These are phyloP conservation scores for Rhizomys pruinosus DNA, from an alignment of 2,113 vertebrate species.

Conservation along the genomic window DNA sequence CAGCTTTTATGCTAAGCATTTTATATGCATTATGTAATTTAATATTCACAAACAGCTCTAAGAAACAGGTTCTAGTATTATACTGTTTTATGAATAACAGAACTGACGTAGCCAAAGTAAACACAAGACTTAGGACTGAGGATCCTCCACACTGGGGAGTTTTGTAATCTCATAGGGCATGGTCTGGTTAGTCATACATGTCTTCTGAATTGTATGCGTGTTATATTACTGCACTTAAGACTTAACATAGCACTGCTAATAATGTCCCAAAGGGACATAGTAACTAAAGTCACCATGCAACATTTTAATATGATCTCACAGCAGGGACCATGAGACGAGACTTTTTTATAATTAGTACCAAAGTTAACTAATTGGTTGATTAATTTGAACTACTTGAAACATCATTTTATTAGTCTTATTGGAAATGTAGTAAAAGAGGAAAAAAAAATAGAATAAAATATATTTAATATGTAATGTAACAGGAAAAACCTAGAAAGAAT, in stretches of 20 bases:
- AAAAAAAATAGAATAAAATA: slow-evolving; percentile 14
- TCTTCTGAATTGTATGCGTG: not conserved
- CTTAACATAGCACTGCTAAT: slow-evolving; percentile 8
- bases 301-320: slow-evolving; percentile 24
- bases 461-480: not conserved
- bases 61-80: not conserved
- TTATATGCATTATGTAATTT: not conserved
- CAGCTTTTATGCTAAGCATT: not conserved
- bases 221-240: not conserved
- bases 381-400: slow-evolving; percentile 56
- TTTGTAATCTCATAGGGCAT: not conserved
- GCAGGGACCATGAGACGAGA: not conserved
- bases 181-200: not conserved
- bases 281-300: not conserved
- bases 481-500: not conserved
- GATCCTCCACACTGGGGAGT: not conserved
- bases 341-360: slow-evolving; percentile 44
- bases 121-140: not conserved
- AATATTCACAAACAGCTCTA: not conserved
- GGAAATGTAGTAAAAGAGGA: slow-evolving; percentile 33
- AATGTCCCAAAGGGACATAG: not conserved
- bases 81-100: not conserved
- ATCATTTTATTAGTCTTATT: slow-evolving; percentile 56
- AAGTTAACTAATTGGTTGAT: slow-evolving; percentile 54
- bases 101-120: not conserved